Base-by-base conservation (phyloP, 1,140 invertebrate genomes). In the Drosophila nigromelanica region DNA sequence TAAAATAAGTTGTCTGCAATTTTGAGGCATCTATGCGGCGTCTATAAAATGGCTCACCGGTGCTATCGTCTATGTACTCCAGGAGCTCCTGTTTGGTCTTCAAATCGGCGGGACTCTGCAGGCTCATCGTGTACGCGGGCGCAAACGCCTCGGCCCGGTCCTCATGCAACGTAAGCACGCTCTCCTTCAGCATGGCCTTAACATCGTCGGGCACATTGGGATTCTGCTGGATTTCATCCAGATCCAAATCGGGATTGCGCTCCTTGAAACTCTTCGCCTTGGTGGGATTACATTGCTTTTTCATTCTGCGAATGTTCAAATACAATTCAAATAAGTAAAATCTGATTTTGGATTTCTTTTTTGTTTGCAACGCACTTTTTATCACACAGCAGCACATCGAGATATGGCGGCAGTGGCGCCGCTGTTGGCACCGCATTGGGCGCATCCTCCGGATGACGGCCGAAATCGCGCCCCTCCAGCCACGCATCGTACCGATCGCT, bases 381-480 rank as follows among this genome's bases (percentile, higher is more conserved):
- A 81, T 91, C 89, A 79, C 86, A 91, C 43, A 91, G 60, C 51
- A 90, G 54, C 5, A 80, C 80, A 78, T 91, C 90, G 15, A 91
- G 75, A 47, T 91, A 85, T 6, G 85, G 78, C 3, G 90, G 90
- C 14, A 89, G 58, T 1, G 89, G 82, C 6, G 83, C 79, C 5
- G 80, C 72, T 14, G 76, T 70, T n/a, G 51, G 50, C 59, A 66
- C 54, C 21, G 55, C 78, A 63, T 85, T 90, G 0, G 58, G 93
- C 0, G 95, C 95, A 93, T 99, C 98, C 91, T 99, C 98, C 0
- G 98, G 98, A 93, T 99, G 98, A 24, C 95, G 95, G 0, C 97
- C 98, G 48, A 97, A 93, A 92, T 99, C 98, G 91, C 96, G 95
- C 0, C 98, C 98, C 80, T 93, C 93, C 18, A 93, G 70, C 93